Evolutionary conservation across 2,113 vertebrate species (phyloP).

Genomic region (Anguilla japonica): DNA sequence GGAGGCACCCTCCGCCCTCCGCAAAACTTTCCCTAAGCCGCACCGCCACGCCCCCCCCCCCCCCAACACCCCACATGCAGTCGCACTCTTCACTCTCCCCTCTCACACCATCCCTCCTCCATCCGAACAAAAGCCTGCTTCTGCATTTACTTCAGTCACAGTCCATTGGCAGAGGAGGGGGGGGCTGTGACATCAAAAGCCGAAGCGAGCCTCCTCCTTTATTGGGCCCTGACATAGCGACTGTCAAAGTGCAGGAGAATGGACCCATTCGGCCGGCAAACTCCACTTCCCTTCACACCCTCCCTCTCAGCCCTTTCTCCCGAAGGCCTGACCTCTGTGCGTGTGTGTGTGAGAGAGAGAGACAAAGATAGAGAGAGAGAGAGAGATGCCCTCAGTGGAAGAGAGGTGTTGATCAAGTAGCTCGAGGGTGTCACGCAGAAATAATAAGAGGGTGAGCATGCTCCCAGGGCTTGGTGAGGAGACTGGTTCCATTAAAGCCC

Average conservation of each 20-base stretch:
- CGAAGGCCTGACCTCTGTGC: conserved; percentile 41
- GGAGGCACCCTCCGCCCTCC: conserved; percentile 40
- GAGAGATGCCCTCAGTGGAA: conserved; percentile 20
- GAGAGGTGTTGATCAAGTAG: conserved; percentile 42
- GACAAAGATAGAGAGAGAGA: not conserved
- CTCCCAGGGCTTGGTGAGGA: conserved; percentile 49
- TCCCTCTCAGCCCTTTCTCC: conserved; percentile 39
- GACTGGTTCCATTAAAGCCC: conserved; percentile 54
- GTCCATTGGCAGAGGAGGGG: conserved; percentile 40
- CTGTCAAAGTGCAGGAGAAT: conserved; percentile 36
- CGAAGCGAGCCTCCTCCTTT: conserved; percentile 52
- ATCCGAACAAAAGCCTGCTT: conserved; percentile 59
- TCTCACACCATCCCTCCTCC: conserved; percentile 31
- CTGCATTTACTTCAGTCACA: conserved; percentile 53
- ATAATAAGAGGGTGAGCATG: conserved; percentile 47
- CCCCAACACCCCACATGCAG: conserved; percentile 33
- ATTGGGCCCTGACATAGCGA: conserved; percentile 52
- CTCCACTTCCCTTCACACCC: conserved; percentile 48
- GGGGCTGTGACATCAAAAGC: conserved; percentile 45
- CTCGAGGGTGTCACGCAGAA: conserved; percentile 44
- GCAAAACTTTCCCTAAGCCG: conserved; percentile 54
- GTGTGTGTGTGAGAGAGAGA: not conserved
- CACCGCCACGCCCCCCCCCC: conserved; percentile 45
- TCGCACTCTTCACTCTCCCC: conserved; percentile 33
- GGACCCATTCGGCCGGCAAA: conserved; percentile 51